Evolutionary conservation across 2,888 invertebrate genomes (phyloP).

Genomic region (Melipona beecheii): DNA sequence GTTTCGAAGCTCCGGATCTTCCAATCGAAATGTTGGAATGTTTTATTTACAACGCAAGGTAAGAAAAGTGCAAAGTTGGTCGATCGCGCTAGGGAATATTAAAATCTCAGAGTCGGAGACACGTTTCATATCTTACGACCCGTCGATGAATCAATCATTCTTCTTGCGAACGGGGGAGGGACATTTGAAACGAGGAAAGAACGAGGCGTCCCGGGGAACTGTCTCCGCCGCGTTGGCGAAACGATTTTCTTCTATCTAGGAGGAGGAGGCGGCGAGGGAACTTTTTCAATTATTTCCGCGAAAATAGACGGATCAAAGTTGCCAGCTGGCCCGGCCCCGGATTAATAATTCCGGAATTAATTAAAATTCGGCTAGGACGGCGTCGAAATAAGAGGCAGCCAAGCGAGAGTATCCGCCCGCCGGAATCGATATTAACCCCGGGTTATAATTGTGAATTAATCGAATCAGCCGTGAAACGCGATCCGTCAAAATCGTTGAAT

Average conservation of each 20-base stretch:
- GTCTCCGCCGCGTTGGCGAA: neutral
- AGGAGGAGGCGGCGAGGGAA: constrained; percentile 15
- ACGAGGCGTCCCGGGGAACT: neutral
- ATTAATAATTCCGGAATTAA: constrained; percentile 62
- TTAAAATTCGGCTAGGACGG: constrained; percentile 55
- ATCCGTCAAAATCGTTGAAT: constrained; percentile 43
- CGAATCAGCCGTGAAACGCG: constrained; percentile 49
- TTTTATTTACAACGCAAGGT: too few relatives aligned
- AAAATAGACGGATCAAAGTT: constrained; percentile 56
- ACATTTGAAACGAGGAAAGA: neutral
- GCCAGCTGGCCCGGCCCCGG: constrained; percentile 32
- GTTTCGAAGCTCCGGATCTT: too few relatives aligned
- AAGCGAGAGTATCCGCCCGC: constrained; percentile 44
- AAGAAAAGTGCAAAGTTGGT: too few relatives aligned
- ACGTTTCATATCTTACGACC: neutral
- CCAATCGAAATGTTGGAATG: too few relatives aligned
- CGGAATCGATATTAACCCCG: constrained; percentile 40
- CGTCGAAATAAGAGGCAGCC: constrained; percentile 47
- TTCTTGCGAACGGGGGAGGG: neutral
- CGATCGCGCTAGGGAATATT: too few relatives aligned
- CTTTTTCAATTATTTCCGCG: constrained; percentile 63
- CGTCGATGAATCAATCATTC: neutral
- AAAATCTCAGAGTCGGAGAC: too few relatives aligned
- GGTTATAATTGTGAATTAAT: constrained; percentile 58
- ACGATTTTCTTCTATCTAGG: neutral